Evolutionary conservation across 1,140 invertebrate genomes (phyloP).

Genomic region (honey bee (Apis mellifera)): DNA sequence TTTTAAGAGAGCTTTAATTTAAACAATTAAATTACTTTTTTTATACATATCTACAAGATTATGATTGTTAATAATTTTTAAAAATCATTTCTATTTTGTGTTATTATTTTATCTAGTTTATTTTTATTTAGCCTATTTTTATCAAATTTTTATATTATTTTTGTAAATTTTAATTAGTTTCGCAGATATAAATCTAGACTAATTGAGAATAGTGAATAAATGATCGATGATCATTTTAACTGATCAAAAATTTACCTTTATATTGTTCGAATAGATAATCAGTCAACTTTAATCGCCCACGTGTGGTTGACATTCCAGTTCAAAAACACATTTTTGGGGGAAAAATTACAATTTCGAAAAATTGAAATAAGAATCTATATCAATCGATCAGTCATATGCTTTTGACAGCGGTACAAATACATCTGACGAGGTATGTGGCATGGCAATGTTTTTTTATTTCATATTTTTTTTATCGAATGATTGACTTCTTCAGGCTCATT

Average conservation of each 20-base stretch:
- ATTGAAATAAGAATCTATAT: not conserved
- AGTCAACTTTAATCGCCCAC: conserved; percentile 40
- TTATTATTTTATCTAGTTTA: no score
- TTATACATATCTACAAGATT: no score
- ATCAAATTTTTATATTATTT: not conserved
- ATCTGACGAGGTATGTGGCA: conserved; percentile 30
- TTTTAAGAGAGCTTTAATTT: no score
- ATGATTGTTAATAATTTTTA: no score
- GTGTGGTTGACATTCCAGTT: not conserved
- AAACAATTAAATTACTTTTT: no score
- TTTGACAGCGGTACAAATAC: conserved; percentile 56
- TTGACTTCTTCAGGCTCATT: not conserved
- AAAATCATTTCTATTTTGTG: no score
- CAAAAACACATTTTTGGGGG: not conserved
- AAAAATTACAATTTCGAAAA: conserved; percentile 35
- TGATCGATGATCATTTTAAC: conserved; percentile 10
- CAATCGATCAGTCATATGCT: conserved; percentile 51
- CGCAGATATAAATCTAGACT: no score
- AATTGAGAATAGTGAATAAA: not conserved
- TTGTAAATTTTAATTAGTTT: not conserved
- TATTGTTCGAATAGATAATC: conserved; percentile 28
- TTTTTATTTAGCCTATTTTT: not conserved
- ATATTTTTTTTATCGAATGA: not conserved
- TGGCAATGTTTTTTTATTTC: conserved; percentile 34
- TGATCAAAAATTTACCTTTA: conserved; percentile 15